Evolutionary conservation across 2,113 vertebrate species (phyloP).

Genomic region (Charadrius vociferus): DNA sequence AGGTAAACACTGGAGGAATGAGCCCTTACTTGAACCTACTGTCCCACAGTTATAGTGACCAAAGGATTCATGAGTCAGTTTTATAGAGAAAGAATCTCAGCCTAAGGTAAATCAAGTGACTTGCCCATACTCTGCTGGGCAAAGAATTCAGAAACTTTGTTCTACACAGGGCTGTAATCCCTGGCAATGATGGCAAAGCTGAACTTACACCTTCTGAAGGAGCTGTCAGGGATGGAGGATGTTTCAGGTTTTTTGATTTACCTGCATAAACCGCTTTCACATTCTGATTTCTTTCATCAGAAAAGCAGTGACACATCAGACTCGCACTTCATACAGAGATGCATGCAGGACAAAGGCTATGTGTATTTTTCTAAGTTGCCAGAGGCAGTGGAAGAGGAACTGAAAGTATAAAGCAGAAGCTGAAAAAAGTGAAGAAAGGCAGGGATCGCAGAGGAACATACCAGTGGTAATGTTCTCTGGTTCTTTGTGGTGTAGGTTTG

Average conservation of each 20-base stretch:
- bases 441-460: fast-evolving
- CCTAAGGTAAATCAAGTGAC: background rate
- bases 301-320: background rate
- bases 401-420: background rate
- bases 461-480: fast-evolving
- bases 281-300: background rate
- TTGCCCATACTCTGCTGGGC: background rate
- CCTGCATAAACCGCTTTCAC: background rate
- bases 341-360: background rate
- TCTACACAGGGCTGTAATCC: background rate
- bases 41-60: background rate
- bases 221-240: background rate
- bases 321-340: background rate
- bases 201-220: background rate
- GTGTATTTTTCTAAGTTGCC: background rate
- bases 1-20: background rate
- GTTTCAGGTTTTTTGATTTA: background rate
- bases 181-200: background rate
- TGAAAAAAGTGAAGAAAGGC: background rate
- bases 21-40: background rate
- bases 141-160: background rate
- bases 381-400: background rate
- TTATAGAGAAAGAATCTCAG: background rate
- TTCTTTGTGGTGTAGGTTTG: background rate
- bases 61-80: background rate